Percentiles rank a stretch among this genome's conserved stretches.
Evolutionary conservation across 2,797 vertebrate genomes (phyloP).

Genomic region (Enteromius argenteus): DNA sequence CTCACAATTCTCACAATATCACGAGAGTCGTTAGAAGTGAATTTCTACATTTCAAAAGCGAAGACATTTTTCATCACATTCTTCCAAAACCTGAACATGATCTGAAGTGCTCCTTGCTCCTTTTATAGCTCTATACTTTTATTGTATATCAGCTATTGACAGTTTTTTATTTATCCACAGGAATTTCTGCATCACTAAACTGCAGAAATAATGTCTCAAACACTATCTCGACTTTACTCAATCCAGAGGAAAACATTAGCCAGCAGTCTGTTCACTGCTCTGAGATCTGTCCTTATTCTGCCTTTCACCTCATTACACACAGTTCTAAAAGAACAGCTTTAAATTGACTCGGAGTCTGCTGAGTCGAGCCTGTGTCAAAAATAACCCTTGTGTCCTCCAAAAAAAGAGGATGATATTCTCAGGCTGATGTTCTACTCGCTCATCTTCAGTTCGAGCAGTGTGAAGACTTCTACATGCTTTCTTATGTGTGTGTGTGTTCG

Average conservation of each 20-base stretch:
- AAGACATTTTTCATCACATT: background rate
- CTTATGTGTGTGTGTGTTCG: background rate
- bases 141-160: background rate
- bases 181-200: too few species aligned
- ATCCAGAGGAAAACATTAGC: background rate
- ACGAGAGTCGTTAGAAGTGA: too few species aligned
- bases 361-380: slow-evolving; percentile 54
- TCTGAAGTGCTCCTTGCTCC: background rate
- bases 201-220: background rate
- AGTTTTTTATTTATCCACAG: background rate
- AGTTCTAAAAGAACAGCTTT: slow-evolving; percentile 42
- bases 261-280: slow-evolving; percentile 18
- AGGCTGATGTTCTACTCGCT: slow-evolving; percentile 41
- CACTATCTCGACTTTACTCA: background rate
- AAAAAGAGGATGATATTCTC: slow-evolving; percentile 39
- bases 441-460: slow-evolving; percentile 14
- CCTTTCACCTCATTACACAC: slow-evolving; percentile 43
- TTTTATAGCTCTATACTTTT: background rate
- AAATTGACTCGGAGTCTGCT: slow-evolving; percentile 35
- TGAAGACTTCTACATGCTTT: background rate
- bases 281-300: slow-evolving; percentile 45
- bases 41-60: too few species aligned
- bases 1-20: too few species aligned
- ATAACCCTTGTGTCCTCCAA: slow-evolving; percentile 49
- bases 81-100: background rate